A percentile compares a stretch with the other conserved stretches of the same genome.
These are phyloP conservation scores for Thymelicus sylvestris DNA, from an alignment of 2,888 invertebrate genomes.

Conservation along the genomic window DNA sequence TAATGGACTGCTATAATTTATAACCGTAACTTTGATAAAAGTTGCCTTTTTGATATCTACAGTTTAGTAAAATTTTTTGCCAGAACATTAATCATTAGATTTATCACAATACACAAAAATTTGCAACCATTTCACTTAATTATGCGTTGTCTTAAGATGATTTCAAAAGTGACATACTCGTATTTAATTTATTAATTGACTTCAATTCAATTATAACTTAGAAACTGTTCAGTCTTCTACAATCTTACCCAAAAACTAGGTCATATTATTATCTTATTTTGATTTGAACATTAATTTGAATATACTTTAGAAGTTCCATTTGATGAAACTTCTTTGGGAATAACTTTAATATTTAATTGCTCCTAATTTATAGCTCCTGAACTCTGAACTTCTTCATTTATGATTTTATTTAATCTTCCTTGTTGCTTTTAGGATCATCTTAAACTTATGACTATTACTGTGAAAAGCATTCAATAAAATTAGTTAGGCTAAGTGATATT, in stretches of 20 bases:
- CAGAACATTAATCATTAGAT: background rate
- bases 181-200: too few relatives aligned
- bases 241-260: too few relatives aligned
- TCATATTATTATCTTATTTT: background rate
- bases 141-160: too few relatives aligned
- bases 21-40: constrained; percentile 2
- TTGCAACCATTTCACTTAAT: too few relatives aligned
- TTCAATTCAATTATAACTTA: too few relatives aligned
- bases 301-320: background rate
- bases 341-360: constrained; percentile 6
- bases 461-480: too few relatives aligned
- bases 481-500: too few relatives aligned
- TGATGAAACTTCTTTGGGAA: background rate
- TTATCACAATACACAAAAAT: too few relatives aligned
- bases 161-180: too few relatives aligned
- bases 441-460: background rate
- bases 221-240: too few relatives aligned
- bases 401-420: constrained; percentile 1
- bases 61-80: background rate
- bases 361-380: background rate
- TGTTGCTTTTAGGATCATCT: background rate
- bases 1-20: constrained; percentile 10
- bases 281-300: constrained; percentile 1
- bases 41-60: background rate
- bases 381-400: background rate